These are phyloP conservation scores for Centroberyx gerrardi DNA, from an alignment of 2,797 vertebrate species.

Conservation along the genomic window DNA sequence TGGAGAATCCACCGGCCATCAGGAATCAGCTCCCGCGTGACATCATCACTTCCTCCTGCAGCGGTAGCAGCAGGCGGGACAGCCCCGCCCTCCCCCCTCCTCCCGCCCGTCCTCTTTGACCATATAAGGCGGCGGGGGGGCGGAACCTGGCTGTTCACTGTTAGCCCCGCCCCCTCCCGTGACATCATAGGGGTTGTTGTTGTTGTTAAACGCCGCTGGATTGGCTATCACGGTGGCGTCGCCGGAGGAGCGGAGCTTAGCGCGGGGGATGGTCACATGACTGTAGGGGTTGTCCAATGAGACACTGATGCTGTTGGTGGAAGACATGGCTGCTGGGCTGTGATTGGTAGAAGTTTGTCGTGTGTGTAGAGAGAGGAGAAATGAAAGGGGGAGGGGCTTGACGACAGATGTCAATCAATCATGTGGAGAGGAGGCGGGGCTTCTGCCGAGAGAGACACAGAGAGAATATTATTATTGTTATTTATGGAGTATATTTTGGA, in stretches of 20 bases:
- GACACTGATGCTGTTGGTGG: conserved; percentile 65
- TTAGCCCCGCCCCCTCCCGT: no score
- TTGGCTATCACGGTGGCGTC: conserved; percentile 81
- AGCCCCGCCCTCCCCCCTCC: conserved; percentile 60
- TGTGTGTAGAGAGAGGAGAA: no score
- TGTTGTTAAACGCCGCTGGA: conserved; percentile 64
- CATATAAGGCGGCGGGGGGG: conserved; percentile 63
- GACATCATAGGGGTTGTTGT: conserved; percentile 20
- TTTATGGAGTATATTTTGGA: no score
- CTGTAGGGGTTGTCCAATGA: conserved; percentile 89
- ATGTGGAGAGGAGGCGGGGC: no score
- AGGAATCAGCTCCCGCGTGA: not conserved
- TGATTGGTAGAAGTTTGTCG: no score
- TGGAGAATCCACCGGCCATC: no score
- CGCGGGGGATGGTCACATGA: conserved; percentile 87
- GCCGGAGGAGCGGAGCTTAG: conserved; percentile 81
- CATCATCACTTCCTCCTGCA: conserved; percentile 79
- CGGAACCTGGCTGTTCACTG: not conserved
- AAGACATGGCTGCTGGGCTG: conserved; percentile 52
- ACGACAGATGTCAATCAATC: no score
- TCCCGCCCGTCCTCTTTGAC: conserved; percentile 66
- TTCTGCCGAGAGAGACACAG: no score
- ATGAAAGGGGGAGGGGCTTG: no score
- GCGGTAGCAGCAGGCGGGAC: conserved; percentile 80
- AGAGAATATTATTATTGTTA: no score